Evolutionary conservation across 2,888 invertebrate genomes (phyloP).

Genomic region (Drosophila aldrichi): DNA sequence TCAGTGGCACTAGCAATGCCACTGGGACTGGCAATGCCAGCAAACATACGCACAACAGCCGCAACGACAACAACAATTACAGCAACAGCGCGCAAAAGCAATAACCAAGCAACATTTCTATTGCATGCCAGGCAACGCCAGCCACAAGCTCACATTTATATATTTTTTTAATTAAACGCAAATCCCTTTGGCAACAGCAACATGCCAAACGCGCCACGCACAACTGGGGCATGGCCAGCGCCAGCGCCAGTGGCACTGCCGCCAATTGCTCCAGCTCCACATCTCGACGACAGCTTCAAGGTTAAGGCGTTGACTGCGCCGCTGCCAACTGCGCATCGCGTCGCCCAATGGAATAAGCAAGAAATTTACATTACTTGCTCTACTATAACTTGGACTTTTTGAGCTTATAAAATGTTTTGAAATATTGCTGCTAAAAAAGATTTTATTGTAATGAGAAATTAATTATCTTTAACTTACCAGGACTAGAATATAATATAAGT

Average conservation of each 20-base stretch:
- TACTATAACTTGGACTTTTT: not conserved
- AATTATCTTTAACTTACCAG: too few species aligned
- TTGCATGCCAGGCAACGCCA: conserved; percentile 67
- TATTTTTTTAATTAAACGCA: conserved; percentile 78
- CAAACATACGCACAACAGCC: conserved; percentile 51
- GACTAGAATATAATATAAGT: too few species aligned
- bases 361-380: not conserved
- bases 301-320: conserved; percentile 60
- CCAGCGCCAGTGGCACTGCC: conserved; percentile 15
- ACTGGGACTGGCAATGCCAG: conserved; percentile 2
- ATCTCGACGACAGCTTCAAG: conserved; percentile 59
- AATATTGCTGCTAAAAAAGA: not conserved
- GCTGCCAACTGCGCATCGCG: conserved; percentile 14
- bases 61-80: conserved; percentile 48
- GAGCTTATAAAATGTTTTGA: not conserved
- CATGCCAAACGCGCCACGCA: conserved; percentile 54
- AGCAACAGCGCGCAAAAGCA: conserved; percentile 58
- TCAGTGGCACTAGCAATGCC: conserved; percentile 25
- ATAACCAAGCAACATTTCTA: conserved; percentile 74
- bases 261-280: conserved; percentile 25
- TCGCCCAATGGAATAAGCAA: conserved; percentile 5
- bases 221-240: conserved; percentile 31
- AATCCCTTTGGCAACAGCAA: conserved; percentile 72
- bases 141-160: conserved; percentile 60
- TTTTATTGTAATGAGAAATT: not conserved